Conservation (phyloP, 2,113 vertebrate species). For the Pao palembangensis region DNA sequence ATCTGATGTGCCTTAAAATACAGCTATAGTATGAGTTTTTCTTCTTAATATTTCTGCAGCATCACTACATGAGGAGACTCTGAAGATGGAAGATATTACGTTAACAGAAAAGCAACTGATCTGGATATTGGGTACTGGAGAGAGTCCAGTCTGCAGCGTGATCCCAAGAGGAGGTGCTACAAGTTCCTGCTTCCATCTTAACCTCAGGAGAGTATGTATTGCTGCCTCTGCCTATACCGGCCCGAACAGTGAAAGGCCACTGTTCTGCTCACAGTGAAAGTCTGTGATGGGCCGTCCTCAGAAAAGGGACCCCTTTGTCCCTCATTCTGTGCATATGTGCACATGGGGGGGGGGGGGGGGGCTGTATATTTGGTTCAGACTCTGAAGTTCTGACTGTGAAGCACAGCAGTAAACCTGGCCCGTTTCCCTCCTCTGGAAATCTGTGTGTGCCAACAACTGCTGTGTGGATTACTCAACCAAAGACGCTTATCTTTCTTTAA, state of each 20-base stretch:
- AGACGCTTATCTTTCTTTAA: background rate
- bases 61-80: background rate
- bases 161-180: slow-evolving; percentile 55
- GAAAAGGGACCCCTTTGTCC: slow-evolving; percentile 74
- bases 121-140: too few relatives aligned
- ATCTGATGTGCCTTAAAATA: background rate
- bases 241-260: slow-evolving; percentile 67
- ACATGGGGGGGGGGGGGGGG: slow-evolving; percentile 15
- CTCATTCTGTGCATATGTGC: slow-evolving; percentile 37
- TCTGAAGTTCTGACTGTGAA: slow-evolving; percentile 63
- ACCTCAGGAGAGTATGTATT: slow-evolving; percentile 60
- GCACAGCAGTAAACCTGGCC: slow-evolving; percentile 34
- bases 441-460: background rate
- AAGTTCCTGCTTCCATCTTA: slow-evolving; percentile 53
- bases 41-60: background rate
- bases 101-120: too few relatives aligned
- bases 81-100: too few relatives aligned
- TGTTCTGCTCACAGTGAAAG: slow-evolving; percentile 74
- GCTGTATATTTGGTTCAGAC: slow-evolving; percentile 48
- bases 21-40: background rate
- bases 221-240: slow-evolving; percentile 58
- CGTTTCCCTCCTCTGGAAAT: slow-evolving; percentile 19
- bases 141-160: too few relatives aligned
- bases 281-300: slow-evolving; percentile 67
- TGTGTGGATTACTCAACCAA: slow-evolving; percentile 1